phyloP scores from a whole-genome alignment of 1,140 invertebrate species.

The Drosophila sp. region DNA sequence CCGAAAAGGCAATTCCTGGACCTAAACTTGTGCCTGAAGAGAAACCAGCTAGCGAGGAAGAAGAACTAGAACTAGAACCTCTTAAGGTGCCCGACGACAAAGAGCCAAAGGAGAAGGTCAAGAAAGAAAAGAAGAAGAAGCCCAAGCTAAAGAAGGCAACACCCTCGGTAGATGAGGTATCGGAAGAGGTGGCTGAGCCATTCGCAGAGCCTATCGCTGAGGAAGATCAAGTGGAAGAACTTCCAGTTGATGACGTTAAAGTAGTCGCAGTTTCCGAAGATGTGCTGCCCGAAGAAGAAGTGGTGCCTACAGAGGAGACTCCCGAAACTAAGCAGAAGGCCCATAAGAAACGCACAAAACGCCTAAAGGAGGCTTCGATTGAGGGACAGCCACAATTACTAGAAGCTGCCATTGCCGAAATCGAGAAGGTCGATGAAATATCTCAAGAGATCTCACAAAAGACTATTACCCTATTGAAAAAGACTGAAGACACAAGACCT shows the following conservation, averaged over 20 bases:
- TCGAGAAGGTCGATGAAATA: conserved; percentile 76
- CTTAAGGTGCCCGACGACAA: conserved; percentile 64
- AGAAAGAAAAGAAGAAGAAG: conserved; percentile 80
- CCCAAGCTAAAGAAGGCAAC: conserved; percentile 75
- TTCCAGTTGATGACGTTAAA: conserved; percentile 72
- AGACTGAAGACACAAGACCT: conserved; percentile 77
- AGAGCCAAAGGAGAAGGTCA: conserved; percentile 64
- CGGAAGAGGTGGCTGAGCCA: conserved; percentile 71
- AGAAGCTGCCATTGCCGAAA: conserved; percentile 71
- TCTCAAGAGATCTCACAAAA: conserved; percentile 81
- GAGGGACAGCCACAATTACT: conserved; percentile 75
- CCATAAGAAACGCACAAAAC: conserved; percentile 79
- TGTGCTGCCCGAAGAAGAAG: conserved; percentile 70
- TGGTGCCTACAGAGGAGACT: conserved; percentile 58
- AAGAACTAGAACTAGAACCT: conserved; percentile 65
- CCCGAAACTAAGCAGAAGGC: conserved; percentile 73
- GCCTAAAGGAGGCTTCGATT: conserved; percentile 68
- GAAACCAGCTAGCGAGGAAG: conserved; percentile 59
- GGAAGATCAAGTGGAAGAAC: conserved; percentile 78
- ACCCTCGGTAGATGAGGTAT: conserved; percentile 74
- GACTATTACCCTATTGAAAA: conserved; percentile 78
- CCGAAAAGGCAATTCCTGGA: conserved; percentile 71
- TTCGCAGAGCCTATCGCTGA: conserved; percentile 81
- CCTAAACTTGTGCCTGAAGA: conserved; percentile 71
- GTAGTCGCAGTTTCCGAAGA: conserved; percentile 75